phyloP scores from a whole-genome alignment of 2,888 invertebrate genomes.

The Meliscaeva auricollis region DNA sequence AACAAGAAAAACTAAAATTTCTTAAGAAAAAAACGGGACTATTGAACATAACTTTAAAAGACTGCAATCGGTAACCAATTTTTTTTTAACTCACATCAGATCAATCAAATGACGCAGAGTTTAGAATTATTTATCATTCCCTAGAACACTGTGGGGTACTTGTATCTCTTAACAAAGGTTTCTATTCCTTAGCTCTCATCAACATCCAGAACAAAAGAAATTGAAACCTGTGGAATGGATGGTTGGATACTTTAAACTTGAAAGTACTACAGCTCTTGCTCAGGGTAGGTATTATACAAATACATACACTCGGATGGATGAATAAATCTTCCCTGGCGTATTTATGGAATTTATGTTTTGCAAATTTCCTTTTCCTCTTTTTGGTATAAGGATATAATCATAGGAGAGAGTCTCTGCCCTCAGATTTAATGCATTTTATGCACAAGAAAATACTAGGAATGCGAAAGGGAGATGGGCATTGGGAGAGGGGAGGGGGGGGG shows the following conservation, averaged over 20 bases:
- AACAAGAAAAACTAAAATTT: too few relatives aligned
- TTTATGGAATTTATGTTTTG: slow-evolving; percentile 31
- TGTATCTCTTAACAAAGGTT: neutral
- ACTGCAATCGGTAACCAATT: too few relatives aligned
- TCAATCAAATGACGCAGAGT: slow-evolving; percentile 35
- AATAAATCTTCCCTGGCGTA: slow-evolving; percentile 54
- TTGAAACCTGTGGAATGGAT: slow-evolving; percentile 32
- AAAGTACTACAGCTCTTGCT: slow-evolving; percentile 8
- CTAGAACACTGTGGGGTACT: neutral
- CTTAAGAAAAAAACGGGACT: too few relatives aligned
- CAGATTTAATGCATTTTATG: slow-evolving; percentile 36
- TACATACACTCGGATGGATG: slow-evolving; percentile 14
- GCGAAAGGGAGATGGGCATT: too few relatives aligned
- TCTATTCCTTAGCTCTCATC: slow-evolving; percentile 36
- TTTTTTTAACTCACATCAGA: neutral
- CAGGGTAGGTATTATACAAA: neutral
- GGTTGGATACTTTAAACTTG: slow-evolving; percentile 16
- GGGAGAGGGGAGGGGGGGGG: neutral
- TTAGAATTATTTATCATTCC: neutral
- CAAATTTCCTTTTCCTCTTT: slow-evolving; percentile 39
- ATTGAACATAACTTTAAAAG: too few relatives aligned
- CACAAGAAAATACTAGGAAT: neutral
- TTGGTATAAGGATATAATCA: neutral
- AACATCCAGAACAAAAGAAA: slow-evolving; percentile 32
- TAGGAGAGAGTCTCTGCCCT: too few relatives aligned